Conservation (phyloP, 2,113 vertebrate genomes). For the human (Homo sapiens) region GRCh38 chr15:77853001-77853500, state of each 20-base stretch:
- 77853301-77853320: neutral
- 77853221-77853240: neutral
- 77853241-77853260: neutral
- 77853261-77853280: neutral
- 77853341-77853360: neutral
- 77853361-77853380: neutral
- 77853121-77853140: neutral
- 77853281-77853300: neutral
- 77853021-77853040: neutral
- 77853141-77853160: neutral
- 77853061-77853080: neutral
- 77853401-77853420: neutral
- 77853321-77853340: neutral
- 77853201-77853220: neutral
- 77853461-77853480: neutral
- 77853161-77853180: fast-evolving
- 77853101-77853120: neutral
- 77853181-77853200: neutral
- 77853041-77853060: neutral
- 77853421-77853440: neutral
- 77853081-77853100: neutral
- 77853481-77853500: neutral
- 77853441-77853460: neutral
- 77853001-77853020: neutral
- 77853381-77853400: neutral